Evolutionary conservation across 2,113 vertebrate genomes (phyloP), one percentile per base, ranked within the genome.

Genomic region (Pseudolaguvia tuberculata): DNA sequence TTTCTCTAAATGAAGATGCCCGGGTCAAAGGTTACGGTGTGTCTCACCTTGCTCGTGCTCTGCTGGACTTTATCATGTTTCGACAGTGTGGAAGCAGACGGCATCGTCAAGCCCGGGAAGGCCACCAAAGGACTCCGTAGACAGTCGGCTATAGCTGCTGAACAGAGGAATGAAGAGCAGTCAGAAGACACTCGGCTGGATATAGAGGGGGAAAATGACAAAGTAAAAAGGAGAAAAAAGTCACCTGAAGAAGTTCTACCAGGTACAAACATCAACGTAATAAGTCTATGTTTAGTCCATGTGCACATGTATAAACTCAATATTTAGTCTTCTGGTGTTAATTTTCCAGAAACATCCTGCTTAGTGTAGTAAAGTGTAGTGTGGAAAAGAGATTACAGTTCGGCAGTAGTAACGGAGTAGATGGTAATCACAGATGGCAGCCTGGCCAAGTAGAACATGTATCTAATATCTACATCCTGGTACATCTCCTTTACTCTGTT

Each of bases 191-290:
- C 47, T 56, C 78, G 86, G 76, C 79, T 82, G 65, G 90, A 29
- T 31, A 68, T 61, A 39, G 79, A 79, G 20, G 69, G 59, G 4
- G 79, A 82, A 25, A 83, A 75, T 63, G 25, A 71, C 1, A 90
- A 90, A 80, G 65, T 84, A 27, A 89, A 88, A n/a, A n/a, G n/a
- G 78, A 86, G 83, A 80, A 92, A 89, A 84, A 92, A 90, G 80
- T 87, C 88, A 39, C 83, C 88, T 11, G 87, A 91, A 70, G 89
- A 89, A 47, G 73, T 89, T 0, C 85, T 88, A 73, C 89, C 86
- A 88, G 90, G 91, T 91, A 86, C 83, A 25, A 5, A 47, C 42
- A 18, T 70, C 70, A 23, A 13, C 13, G n/a, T 57, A 14, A n/a
- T n/a, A n/a, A n/a, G n/a, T n/a, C n/a, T n/a, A n/a, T n/a, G n/a